Percentiles rank a stretch among this genome's conserved stretches.
Evolutionary conservation across 2,888 invertebrate species (phyloP).

Genomic region (Aethes cnicana): DNA sequence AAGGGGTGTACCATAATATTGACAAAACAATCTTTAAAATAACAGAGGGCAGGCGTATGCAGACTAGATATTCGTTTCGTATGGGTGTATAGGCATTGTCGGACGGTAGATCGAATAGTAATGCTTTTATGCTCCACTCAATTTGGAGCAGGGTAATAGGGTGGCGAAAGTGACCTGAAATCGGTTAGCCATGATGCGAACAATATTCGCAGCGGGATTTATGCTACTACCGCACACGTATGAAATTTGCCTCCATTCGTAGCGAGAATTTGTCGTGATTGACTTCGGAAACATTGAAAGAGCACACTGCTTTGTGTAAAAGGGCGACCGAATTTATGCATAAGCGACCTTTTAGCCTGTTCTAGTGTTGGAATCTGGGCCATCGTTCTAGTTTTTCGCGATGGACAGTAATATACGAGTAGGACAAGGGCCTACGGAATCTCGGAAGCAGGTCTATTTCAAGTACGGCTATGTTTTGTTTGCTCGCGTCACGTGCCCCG

Average conservation of each 20-base stretch:
- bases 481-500: conserved; percentile 59
- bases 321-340: neutral
- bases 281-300: neutral
- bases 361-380: conserved; percentile 8
- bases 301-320: neutral
- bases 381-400: conserved; percentile 32
- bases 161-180: conserved; percentile 17
- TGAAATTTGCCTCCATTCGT: neutral
- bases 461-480: conserved; percentile 61
- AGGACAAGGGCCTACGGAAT: conserved; percentile 25
- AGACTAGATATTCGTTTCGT: no score
- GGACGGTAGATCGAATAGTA: conserved; percentile 1
- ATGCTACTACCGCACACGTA: conserved; percentile 1
- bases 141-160: conserved; percentile 13
- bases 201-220: conserved; percentile 5
- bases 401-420: conserved; percentile 45
- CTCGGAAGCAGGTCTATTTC: conserved; percentile 52
- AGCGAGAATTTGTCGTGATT: neutral
- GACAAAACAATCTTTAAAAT: no score
- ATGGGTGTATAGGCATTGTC: no score
- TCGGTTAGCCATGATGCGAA: conserved; percentile 4
- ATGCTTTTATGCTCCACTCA: conserved; percentile 11
- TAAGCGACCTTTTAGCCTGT: neutral
- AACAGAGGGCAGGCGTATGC: no score
- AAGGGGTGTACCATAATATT: no score